A percentile compares a stretch with the other conserved stretches of the same genome.
Conservation (phyloP, 1,140 invertebrate species). For the Nixonia krombeini region DNA sequence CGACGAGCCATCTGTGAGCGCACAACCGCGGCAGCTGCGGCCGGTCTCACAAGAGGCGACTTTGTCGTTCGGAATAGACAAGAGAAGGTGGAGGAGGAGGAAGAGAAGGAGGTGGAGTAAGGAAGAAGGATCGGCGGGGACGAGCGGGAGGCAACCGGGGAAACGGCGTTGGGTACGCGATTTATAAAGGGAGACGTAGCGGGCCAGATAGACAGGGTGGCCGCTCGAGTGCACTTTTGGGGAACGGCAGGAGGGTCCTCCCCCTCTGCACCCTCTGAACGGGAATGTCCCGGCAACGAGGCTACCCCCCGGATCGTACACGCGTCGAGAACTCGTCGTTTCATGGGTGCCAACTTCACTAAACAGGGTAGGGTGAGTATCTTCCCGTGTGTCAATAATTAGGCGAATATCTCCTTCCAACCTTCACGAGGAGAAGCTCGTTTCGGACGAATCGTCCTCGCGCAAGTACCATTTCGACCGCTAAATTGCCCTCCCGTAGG, state of each 20-base stretch:
- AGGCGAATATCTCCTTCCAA: background rate
- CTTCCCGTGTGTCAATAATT: background rate
- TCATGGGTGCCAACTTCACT: constrained; percentile 64
- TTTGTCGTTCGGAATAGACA: no score
- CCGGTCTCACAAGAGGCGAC: background rate
- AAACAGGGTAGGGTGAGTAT: constrained; percentile 63
- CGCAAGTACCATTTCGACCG: no score
- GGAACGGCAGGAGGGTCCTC: constrained; percentile 58
- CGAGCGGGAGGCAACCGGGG: constrained; percentile 10
- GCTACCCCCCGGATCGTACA: constrained; percentile 48
- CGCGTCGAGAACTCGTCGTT: constrained; percentile 52
- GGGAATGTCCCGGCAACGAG: constrained; percentile 59
- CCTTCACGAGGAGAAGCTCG: constrained; percentile 2
- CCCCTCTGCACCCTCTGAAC: constrained; percentile 56
- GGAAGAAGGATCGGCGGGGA: background rate
- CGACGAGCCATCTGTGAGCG: background rate
- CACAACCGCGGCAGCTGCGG: background rate
- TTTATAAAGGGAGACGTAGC: constrained; percentile 53
- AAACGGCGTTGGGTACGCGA: constrained; percentile 36
- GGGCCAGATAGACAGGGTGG: constrained; percentile 60
- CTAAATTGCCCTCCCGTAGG: no score
- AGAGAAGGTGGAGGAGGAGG: no score
- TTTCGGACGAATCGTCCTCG: background rate
- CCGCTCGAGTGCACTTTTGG: constrained; percentile 62
- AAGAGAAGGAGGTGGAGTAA: background rate